Percentiles rank a stretch among this genome's conserved stretches.
phyloP scores from a whole-genome alignment of 1,140 invertebrate species.

The Zaprionus inermis region DNA sequence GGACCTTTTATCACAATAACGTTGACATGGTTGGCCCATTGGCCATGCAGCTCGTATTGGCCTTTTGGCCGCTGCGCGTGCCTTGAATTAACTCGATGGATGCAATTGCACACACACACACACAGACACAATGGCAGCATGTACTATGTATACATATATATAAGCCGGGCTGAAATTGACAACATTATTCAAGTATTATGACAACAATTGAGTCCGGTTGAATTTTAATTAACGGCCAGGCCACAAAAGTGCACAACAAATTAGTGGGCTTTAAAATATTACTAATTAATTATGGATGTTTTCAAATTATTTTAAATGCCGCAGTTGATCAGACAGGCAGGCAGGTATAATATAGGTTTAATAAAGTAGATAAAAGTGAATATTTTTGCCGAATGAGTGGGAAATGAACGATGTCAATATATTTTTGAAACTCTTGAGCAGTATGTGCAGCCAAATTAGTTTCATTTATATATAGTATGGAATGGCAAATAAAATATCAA shows the following conservation, averaged over 20 bases:
- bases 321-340: neutral
- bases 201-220: constrained; percentile 62
- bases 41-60: constrained; percentile 16
- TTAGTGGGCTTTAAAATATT: constrained; percentile 51
- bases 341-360: neutral
- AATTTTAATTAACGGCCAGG: constrained; percentile 62
- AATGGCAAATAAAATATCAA: too few relatives aligned
- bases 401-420: neutral
- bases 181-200: constrained; percentile 68
- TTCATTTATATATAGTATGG: too few relatives aligned
- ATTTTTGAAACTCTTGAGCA: neutral
- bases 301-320: constrained; percentile 45
- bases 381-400: neutral
- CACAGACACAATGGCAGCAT: constrained; percentile 14
- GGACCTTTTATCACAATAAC: constrained; percentile 60
- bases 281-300: constrained; percentile 43
- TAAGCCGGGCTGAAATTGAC: constrained; percentile 45
- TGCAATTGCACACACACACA: constrained; percentile 23
- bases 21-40: constrained; percentile 53
- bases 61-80: constrained; percentile 29
- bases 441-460: neutral
- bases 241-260: constrained; percentile 49
- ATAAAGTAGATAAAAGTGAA: neutral
- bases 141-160: neutral
- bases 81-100: constrained; percentile 49